Evolutionary conservation across 2,113 vertebrate species (phyloP).

Genomic region (Rhinogobius similis): DNA sequence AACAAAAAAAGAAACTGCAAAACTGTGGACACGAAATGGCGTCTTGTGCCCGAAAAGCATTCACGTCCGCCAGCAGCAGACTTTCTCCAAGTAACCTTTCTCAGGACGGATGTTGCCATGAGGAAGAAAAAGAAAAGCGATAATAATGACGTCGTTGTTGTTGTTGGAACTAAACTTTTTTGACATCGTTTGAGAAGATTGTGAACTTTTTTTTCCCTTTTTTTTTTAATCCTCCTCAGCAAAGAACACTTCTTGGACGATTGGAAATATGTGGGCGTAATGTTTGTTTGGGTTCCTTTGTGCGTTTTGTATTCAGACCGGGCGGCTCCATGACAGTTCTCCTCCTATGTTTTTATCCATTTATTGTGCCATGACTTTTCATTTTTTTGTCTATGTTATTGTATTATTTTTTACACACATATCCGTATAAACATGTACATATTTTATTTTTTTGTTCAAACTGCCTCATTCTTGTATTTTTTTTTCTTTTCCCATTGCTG

Average conservation of each 20-base stretch:
- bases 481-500: constrained; percentile 56
- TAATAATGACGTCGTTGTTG: constrained; percentile 42
- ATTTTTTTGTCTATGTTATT: constrained; percentile 67
- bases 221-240: constrained; percentile 59
- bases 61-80: constrained; percentile 40
- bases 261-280: background rate
- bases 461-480: constrained; percentile 69
- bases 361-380: constrained; percentile 77
- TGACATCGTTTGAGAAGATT: constrained; percentile 70
- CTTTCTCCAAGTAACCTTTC: constrained; percentile 70
- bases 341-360: constrained; percentile 75
- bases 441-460: constrained; percentile 63
- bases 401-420: constrained; percentile 78
- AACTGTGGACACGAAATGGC: constrained; percentile 55
- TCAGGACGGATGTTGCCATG: constrained; percentile 80
- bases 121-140: constrained; percentile 54
- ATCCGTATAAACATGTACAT: constrained; percentile 80
- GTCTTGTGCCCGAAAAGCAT: constrained; percentile 30
- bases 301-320: constrained; percentile 85
- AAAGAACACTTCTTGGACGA: constrained; percentile 3
- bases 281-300: constrained; percentile 75
- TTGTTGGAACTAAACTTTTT: constrained; percentile 47
- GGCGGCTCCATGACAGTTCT: constrained; percentile 79
- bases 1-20: constrained; percentile 40
- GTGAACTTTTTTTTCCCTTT: constrained; percentile 53